Base-by-base conservation (phyloP, 2,888 invertebrate species). In the Orthonevra nobilis region DNA sequence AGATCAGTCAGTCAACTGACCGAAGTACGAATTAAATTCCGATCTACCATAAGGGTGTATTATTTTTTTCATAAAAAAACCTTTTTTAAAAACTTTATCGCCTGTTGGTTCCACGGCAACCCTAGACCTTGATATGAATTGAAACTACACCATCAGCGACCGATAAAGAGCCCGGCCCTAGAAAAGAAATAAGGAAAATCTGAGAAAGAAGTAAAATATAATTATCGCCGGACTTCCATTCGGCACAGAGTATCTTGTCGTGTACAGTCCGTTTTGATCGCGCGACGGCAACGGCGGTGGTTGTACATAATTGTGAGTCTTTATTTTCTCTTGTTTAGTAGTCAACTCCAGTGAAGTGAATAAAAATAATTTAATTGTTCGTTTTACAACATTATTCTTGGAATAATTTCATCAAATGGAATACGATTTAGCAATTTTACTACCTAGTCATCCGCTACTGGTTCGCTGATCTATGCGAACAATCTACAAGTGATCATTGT, bases 251-350 rank as follows among this genome's bases (percentile, higher is more conserved):
- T 54, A 46, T 30, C 64, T 77, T 72, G 64, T 54, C 64, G 58
- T 54, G 72, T 72, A 79, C 79, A 79, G 79, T 79, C 66, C 73
- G 73, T 66, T 56, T 79, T 68, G 79, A 73, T 79, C 79, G 66
- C 61, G 73, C 79, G 61, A 73, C 23, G 23, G 56, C 44, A 68
- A 50, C 73, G 79, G 66, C 66, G 73, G 73, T 68, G 60, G 73
- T 66, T 66, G 66, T 73, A 73, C 54, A n/a, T n/a, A n/a, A n/a
- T 79, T 68, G 73, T 73, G 48, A 28, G 40, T n/a, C n/a, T n/a
- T 66, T 48, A 50, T 54, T 36, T 52, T 72, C 26, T 34, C 30
- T 64, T 63, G 75, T 69, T 75, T 75, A 40, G 75, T 75, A 46
- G n/a, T 19, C 38, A 32, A 40, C 14, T 58, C 15, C 20, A 28